A percentile compares a stretch with the other conserved stretches of the same genome.
phyloP scores from a whole-genome alignment of 2,113 vertebrate species.

The Menura novaehollandiae region DNA sequence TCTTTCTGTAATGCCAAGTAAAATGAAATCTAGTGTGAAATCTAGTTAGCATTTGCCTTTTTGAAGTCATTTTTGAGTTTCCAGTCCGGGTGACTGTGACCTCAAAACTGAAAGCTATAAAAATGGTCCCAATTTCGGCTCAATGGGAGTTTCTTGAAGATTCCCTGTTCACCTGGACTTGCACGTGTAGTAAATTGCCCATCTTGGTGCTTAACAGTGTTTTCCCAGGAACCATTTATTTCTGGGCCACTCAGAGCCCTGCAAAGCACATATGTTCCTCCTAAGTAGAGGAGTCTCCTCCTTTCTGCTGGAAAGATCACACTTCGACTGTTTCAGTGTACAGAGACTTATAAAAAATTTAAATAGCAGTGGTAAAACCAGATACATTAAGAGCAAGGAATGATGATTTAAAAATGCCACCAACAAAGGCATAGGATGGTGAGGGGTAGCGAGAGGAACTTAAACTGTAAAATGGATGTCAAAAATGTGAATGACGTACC shows the following conservation, averaged over 20 bases:
- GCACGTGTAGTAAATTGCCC: not conserved
- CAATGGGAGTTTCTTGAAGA: slow-evolving; percentile 54
- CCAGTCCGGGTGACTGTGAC: slow-evolving; percentile 78
- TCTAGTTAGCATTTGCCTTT: slow-evolving; percentile 80
- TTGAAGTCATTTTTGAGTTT: slow-evolving; percentile 82
- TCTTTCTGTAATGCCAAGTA: slow-evolving; percentile 81
- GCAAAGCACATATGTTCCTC: not conserved
- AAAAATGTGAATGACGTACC: slow-evolving; percentile 10
- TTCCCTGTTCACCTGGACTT: slow-evolving; percentile 62
- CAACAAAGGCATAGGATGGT: not conserved
- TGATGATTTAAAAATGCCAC: not conserved
- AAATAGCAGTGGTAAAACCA: slow-evolving; percentile 28
- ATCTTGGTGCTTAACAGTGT: not conserved
- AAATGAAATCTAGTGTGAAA: slow-evolving; percentile 82
- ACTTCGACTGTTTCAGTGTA: not conserved
- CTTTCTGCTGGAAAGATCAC: not conserved
- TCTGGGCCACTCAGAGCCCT: not conserved
- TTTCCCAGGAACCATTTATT: not conserved
- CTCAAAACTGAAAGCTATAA: slow-evolving; percentile 77
- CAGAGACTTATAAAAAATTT: slow-evolving; percentile 37
- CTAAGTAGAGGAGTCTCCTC: not conserved
- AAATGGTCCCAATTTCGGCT: slow-evolving; percentile 49
- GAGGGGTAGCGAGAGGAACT: not conserved
- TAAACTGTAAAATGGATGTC: slow-evolving; percentile 7
- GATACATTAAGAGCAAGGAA: slow-evolving; percentile 6